A percentile compares a stretch with the other conserved stretches of the same genome.
These are phyloP conservation scores for Halcyon badia DNA, from an alignment of 2,797 vertebrate species.

Conservation along the genomic window DNA sequence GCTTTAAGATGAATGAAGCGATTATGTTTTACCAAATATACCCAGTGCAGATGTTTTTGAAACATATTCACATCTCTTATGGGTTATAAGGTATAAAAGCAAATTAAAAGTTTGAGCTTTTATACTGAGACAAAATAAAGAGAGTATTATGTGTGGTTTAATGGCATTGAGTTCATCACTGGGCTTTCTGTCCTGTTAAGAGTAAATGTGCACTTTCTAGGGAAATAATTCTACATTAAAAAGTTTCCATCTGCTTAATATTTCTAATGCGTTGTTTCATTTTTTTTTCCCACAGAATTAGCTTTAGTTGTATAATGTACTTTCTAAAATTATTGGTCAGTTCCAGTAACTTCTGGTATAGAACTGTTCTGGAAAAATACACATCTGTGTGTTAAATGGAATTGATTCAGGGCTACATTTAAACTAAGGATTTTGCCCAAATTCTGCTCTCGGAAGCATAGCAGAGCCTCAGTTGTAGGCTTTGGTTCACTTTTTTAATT, in stretches of 20 bases:
- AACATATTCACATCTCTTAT: neutral
- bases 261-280: neutral
- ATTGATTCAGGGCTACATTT: neutral
- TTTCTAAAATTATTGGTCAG: neutral
- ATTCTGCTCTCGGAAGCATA: neutral
- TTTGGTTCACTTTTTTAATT: neutral
- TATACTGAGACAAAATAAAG: neutral
- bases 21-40: neutral
- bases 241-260: neutral
- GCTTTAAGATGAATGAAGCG: neutral
- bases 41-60: neutral
- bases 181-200: neutral
- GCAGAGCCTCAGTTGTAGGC: neutral
- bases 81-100: neutral
- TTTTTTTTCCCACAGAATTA: neutral
- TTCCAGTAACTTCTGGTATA: neutral
- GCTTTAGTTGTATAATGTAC: neutral
- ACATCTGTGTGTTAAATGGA: neutral
- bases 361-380: neutral
- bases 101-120: conserved; percentile 21
- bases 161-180: neutral
- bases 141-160: neutral
- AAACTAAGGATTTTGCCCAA: neutral
- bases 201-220: neutral
- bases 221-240: neutral